phyloP scores from a whole-genome alignment of 2,888 invertebrate species.

The Leucophenga maculata region DNA sequence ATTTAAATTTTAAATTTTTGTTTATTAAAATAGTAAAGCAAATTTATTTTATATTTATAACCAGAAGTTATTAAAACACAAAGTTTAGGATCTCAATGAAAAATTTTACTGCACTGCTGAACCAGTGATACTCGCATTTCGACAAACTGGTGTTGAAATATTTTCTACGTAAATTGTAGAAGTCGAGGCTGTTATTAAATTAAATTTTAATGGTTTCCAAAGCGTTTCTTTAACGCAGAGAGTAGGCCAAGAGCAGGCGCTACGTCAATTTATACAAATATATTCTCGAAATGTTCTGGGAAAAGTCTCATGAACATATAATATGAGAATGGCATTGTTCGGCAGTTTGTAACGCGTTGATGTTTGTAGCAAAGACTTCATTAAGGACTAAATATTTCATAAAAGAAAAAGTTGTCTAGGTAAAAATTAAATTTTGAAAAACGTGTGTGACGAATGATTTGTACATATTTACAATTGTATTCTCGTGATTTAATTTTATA shows the following conservation, averaged over 20 bases:
- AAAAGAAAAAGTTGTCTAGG: too few species aligned
- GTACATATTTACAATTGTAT: too few species aligned
- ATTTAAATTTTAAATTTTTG: neutral
- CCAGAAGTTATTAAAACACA: slow-evolving; percentile 22
- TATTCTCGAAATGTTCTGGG: neutral
- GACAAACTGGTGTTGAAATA: slow-evolving; percentile 12
- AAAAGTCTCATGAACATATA: too few species aligned
- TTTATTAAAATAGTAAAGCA: neutral
- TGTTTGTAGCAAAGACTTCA: too few species aligned
- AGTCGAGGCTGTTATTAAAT: too few species aligned
- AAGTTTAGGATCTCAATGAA: slow-evolving; percentile 19
- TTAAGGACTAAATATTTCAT: too few species aligned
- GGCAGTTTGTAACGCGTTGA: too few species aligned
- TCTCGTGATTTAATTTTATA: too few species aligned
- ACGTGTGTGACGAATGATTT: too few species aligned
- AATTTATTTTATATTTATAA: slow-evolving; percentile 19
- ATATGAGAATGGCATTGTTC: too few species aligned
- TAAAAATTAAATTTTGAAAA: too few species aligned
- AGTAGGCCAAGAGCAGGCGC: slow-evolving; percentile 21
- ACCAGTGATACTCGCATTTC: neutral
- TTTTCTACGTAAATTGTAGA: neutral
- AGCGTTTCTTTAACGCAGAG: slow-evolving; percentile 3
- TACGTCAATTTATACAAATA: neutral
- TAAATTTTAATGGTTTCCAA: neutral
- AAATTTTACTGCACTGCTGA: neutral